These are phyloP conservation scores for Scatophagus argus DNA, from an alignment of 2,113 vertebrate species.

Conservation along the genomic window DNA sequence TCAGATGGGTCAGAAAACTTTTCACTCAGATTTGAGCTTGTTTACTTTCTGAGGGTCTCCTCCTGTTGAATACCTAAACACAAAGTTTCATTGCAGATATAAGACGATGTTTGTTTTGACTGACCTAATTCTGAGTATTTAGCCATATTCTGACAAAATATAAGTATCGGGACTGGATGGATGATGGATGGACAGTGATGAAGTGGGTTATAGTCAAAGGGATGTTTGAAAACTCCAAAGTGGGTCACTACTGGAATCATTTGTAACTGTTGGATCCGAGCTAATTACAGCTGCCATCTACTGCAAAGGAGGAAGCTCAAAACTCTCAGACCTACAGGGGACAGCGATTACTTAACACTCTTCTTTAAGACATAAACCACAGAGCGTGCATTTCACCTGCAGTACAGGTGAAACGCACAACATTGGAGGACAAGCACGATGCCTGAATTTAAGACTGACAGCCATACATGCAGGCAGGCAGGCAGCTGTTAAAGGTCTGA, in stretches of 20 bases:
- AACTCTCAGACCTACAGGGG: background rate
- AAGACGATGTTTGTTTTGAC: too few species aligned
- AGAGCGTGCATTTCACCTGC: too few species aligned
- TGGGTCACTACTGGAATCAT: background rate
- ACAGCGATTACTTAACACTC: background rate
- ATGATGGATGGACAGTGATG: too few species aligned
- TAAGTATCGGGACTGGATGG: background rate
- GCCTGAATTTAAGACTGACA: conserved; percentile 28
- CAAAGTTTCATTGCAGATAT: too few species aligned
- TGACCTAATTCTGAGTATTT: too few species aligned
- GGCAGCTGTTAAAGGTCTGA: conserved; percentile 52
- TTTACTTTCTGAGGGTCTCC: too few species aligned
- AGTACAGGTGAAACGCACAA: too few species aligned
- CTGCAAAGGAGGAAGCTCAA: background rate
- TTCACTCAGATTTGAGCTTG: too few species aligned
- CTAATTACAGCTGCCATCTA: background rate
- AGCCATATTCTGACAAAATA: background rate
- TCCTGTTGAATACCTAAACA: too few species aligned
- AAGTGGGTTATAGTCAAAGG: background rate
- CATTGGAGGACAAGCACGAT: conserved; percentile 20
- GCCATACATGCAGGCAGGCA: conserved; percentile 3
- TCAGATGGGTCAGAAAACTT: too few species aligned
- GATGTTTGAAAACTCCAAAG: background rate
- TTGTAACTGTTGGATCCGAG: background rate
- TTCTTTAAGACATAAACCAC: background rate